A percentile compares a stretch with the other conserved stretches of the same genome.
Evolutionary conservation across 1,140 invertebrate genomes (phyloP).

Genomic region (Drosophila tsacasi): DNA sequence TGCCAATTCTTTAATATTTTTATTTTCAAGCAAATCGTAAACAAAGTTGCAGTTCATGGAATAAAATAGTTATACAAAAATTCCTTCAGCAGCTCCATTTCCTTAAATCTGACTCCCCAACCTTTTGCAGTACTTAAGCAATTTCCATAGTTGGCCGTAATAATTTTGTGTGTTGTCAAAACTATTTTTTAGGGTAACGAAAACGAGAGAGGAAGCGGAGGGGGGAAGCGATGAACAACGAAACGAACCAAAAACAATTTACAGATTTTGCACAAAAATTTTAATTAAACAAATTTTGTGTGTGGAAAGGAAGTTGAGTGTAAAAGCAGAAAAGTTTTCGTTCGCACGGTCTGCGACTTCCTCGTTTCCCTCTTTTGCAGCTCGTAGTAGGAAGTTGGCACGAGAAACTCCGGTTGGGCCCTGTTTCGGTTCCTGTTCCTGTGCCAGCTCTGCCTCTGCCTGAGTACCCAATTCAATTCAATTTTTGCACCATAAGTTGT

Average conservation of each 20-base stretch:
- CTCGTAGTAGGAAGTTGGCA: constrained; percentile 72
- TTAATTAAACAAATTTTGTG: constrained; percentile 83
- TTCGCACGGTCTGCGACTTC: constrained; percentile 79
- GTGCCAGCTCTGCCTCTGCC: constrained; percentile 34
- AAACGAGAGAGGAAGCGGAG: constrained; percentile 6
- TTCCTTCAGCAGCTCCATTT: not conserved
- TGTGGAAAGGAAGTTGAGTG: constrained; percentile 68
- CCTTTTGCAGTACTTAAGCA: constrained; percentile 27
- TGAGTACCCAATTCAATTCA: constrained; percentile 70
- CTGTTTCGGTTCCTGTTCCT: constrained; percentile 21
- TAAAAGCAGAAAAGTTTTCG: constrained; percentile 57
- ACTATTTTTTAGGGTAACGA: constrained; percentile 44
- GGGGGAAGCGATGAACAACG: constrained; percentile 45
- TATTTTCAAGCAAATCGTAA: not conserved
- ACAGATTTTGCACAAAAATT: constrained; percentile 81
- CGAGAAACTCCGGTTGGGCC: constrained; percentile 52
- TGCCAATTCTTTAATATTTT: not conserved
- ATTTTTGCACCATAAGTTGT: constrained; percentile 81
- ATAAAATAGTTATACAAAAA: constrained; percentile 8
- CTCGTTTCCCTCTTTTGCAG: constrained; percentile 30
- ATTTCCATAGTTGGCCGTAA: constrained; percentile 48
- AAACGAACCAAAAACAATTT: constrained; percentile 80
- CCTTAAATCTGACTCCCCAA: constrained; percentile 3
- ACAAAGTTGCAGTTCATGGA: not conserved
- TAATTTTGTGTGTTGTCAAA: constrained; percentile 51